Evolutionary conservation across 2,797 vertebrate genomes (phyloP).

Genomic region (Alectoris magna): DNA sequence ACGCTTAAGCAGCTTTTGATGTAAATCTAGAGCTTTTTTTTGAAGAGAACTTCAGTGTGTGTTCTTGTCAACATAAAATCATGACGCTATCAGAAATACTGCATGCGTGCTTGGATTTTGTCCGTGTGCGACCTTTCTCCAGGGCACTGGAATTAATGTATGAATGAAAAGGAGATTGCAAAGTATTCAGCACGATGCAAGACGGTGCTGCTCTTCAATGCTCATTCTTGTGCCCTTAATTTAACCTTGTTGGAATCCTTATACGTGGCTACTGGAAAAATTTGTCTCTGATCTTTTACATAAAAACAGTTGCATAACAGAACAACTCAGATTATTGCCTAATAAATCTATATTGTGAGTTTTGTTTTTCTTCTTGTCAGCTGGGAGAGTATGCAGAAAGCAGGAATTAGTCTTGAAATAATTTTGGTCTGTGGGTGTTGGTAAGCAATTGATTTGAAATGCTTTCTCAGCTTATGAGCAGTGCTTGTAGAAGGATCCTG

Average conservation of each 20-base stretch:
- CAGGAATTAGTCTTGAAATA: conserved; percentile 19
- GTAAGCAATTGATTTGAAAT: neutral
- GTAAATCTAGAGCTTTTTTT: neutral
- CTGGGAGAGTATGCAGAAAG: neutral
- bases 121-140: neutral
- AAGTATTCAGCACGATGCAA: neutral
- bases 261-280: neutral
- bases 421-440: conserved; percentile 38
- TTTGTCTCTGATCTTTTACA: neutral
- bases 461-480: neutral
- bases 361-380: conserved; percentile 35
- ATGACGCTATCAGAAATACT: neutral
- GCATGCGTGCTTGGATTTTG: neutral
- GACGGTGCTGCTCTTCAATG: fast-evolving
- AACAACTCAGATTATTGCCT: neutral
- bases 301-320: neutral
- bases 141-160: neutral
- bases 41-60: neutral
- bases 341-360: neutral
- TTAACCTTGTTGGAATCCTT: neutral
- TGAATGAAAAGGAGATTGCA: neutral
- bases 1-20: too few relatives aligned
- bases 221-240: neutral
- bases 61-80: neutral
- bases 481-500: neutral